Conservation (phyloP, 64 coral and sea anemone species). For the Platygyra sinensis region DNA sequence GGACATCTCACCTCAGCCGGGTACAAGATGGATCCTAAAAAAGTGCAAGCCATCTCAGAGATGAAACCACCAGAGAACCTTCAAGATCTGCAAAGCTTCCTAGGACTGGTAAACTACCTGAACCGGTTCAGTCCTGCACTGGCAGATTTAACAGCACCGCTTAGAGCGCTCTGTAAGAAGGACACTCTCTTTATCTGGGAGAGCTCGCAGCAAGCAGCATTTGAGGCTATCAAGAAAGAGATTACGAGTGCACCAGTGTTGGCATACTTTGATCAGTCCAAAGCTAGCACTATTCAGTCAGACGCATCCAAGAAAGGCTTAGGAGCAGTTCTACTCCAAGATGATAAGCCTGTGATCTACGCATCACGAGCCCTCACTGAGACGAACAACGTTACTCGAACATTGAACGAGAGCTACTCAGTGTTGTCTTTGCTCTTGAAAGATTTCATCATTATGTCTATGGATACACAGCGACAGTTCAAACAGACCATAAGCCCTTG, state of each 20-base stretch:
- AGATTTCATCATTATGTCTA: too few relatives aligned
- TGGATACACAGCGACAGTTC: too few relatives aligned
- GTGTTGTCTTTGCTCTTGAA: too few relatives aligned
- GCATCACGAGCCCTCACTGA: too few relatives aligned
- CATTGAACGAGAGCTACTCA: too few relatives aligned
- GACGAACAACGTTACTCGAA: too few relatives aligned
- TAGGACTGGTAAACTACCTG: conserved; percentile 60
- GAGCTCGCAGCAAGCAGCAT: too few relatives aligned
- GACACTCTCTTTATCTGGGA: too few relatives aligned
- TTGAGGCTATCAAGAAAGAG: too few relatives aligned
- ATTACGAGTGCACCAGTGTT: neutral
- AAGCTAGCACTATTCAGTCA: neutral
- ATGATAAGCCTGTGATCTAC: too few relatives aligned
- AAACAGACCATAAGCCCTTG: too few relatives aligned
- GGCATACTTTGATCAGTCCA: neutral
- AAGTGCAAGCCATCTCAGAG: conserved; percentile 61
- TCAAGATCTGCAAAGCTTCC: conserved; percentile 53
- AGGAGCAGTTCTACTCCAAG: neutral
- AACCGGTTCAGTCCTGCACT: conserved; percentile 52
- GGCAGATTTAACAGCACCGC: conserved; percentile 34
- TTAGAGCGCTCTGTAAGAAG: conserved; percentile 40
- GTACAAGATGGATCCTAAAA: conserved; percentile 22
- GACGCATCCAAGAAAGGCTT: neutral
- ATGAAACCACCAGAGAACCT: conserved; percentile 35
- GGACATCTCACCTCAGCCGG: conserved; percentile 33